Conservation (phyloP, 2,888 invertebrate genomes). For the Epirrita christyi region DNA sequence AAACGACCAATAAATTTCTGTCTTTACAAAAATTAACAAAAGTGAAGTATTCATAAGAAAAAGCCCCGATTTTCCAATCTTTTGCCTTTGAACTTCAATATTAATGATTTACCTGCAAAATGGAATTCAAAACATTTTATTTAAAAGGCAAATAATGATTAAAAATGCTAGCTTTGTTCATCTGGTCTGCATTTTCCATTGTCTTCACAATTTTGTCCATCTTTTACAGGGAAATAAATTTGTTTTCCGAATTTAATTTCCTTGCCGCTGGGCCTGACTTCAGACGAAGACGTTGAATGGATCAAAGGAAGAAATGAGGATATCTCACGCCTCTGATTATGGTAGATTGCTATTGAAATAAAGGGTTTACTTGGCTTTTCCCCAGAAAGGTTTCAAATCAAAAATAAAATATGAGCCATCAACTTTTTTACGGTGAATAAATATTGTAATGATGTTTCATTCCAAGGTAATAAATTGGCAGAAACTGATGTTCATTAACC, state of each 20-base stretch:
- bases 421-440: conserved; percentile 4
- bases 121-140: conserved; percentile 24
- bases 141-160: conserved; percentile 38
- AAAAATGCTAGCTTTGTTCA: conserved; percentile 35
- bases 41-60: background rate
- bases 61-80: background rate
- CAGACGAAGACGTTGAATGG: conserved; percentile 37
- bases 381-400: conserved; percentile 5
- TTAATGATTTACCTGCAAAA: conserved; percentile 1
- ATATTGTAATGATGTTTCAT: background rate
- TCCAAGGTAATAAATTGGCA: background rate
- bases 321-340: conserved; percentile 40
- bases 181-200: conserved; percentile 31
- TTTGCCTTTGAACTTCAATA: background rate
- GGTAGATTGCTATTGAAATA: conserved; percentile 36
- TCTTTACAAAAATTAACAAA: too few relatives aligned
- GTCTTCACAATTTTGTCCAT: conserved; percentile 40
- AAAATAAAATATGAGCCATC: conserved; percentile 10
- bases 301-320: conserved; percentile 39
- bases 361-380: conserved; percentile 23
- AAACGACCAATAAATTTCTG: too few relatives aligned
- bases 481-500: too few relatives aligned
- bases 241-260: conserved; percentile 43
- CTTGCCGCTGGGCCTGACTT: conserved; percentile 30
- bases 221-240: conserved; percentile 42